Base-by-base conservation (phyloP, 2,888 invertebrate genomes). In the Drosophila robusta region DNA sequence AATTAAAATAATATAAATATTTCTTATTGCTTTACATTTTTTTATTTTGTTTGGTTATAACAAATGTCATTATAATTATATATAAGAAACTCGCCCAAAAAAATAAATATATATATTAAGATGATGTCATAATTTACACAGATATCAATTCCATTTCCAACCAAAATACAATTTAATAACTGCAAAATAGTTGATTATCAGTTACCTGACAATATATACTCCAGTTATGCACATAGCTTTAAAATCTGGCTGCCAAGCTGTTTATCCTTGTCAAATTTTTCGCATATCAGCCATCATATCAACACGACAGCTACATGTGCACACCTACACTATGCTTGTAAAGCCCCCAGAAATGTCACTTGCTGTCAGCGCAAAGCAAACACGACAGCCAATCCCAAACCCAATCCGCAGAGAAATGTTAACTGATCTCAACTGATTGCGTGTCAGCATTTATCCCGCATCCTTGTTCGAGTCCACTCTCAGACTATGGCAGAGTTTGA, bases 381-480 rank as follows among this genome's bases (percentile, higher is more conserved):
- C 70, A 87, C 65, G 83, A 86, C 77, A 82, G 76, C 71, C 70
- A 87, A 78, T 70, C 70, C 70, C 70, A 72, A 60, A 36, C 52
- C 41, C 44, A 68, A 64, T 63, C 64, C 60, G 39, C n/a, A 36
- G 7, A 55, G 56, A 70, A 74, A 63, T 77, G 80, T 67, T 77
- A 88, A 79, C 83, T 88, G 83, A 83, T 83, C 83, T 83, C 88
- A 54, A 70, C 86, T 83, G 88, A 83, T 83, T 88, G 83, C 68
- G 68, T 83, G 83, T 83, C 88, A 88, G 75, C 86, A 77, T 85
- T 77, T 66, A 49, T 61, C 26, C 65, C 45, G 14, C 36, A 32
- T 57, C 52, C 63, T 47, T 34, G 54, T 41, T 46, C 60, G 45
- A 52, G 56, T 64, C 66, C 71, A 63, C 58, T 38, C 45, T 32